Evolutionary conservation across 2,797 vertebrate species (phyloP).

Genomic region (Onychomys leucogaster): DNA sequence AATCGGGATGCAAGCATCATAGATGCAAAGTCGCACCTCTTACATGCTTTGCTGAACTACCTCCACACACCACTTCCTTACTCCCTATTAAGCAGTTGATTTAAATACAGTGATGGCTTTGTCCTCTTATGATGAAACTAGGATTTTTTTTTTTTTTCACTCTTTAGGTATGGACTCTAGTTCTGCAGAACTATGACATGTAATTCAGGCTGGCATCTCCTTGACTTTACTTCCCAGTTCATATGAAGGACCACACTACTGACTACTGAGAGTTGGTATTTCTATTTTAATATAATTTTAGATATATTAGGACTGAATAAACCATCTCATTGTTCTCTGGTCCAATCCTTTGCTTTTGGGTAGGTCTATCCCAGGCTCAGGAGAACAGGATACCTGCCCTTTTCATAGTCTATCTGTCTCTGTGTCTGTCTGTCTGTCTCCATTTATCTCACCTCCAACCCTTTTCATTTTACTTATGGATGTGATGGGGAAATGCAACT

Average conservation of each 20-base stretch:
- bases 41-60: not conserved
- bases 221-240: constrained; percentile 17
- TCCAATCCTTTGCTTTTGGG: not conserved
- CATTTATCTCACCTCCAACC: not conserved
- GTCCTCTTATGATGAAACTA: not conserved
- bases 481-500: not conserved
- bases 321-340: not conserved
- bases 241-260: not conserved
- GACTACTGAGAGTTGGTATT: not conserved
- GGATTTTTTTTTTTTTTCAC: not conserved
- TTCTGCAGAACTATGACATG: not conserved
- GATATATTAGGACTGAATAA: not conserved
- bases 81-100: not conserved
- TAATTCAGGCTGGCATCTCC: not conserved
- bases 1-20: not conserved
- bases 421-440: not conserved
- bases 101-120: not conserved
- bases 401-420: not conserved
- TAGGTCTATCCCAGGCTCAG: not conserved
- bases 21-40: not conserved
- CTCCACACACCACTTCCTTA: not conserved
- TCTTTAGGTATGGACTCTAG: not conserved
- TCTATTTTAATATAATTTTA: not conserved
- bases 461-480: not conserved
- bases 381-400: not conserved